Evolutionary conservation across 2,888 invertebrate genomes (phyloP).

Genomic region (Napeogenes sylphis): DNA sequence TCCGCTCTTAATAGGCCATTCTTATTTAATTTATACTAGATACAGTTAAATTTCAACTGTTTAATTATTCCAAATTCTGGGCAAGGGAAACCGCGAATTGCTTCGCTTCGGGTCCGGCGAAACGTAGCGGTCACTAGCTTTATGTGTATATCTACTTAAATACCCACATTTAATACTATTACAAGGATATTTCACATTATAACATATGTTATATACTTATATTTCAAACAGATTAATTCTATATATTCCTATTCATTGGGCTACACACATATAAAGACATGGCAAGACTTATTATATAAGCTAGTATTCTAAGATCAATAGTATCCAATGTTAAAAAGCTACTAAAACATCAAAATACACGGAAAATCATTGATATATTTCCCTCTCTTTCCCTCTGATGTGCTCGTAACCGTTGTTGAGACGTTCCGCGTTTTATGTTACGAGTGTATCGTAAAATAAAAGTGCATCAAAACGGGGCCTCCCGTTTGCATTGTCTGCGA

Average conservation of each 20-base stretch:
- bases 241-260: too few relatives aligned
- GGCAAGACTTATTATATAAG: too few relatives aligned
- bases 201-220: slow-evolving; percentile 10
- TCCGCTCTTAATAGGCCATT: slow-evolving; percentile 67
- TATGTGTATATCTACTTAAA: slow-evolving; percentile 41
- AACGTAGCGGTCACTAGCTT: slow-evolving; percentile 53
- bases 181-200: slow-evolving; percentile 36
- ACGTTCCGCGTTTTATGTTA: slow-evolving; percentile 74
- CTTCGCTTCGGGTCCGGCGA: slow-evolving; percentile 25
- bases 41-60: slow-evolving; percentile 73
- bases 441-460: slow-evolving; percentile 75
- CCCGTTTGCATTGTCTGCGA: slow-evolving; percentile 72
- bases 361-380: slow-evolving; percentile 37
- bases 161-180: slow-evolving; percentile 4
- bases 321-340: too few relatives aligned
- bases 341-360: slow-evolving; percentile 16
- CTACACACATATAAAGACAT: too few relatives aligned
- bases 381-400: slow-evolving; percentile 49
- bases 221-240: too few relatives aligned
- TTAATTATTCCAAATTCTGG: slow-evolving; percentile 72
- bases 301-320: too few relatives aligned
- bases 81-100: slow-evolving; percentile 59
- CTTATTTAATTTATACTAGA: slow-evolving; percentile 74
- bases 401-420: slow-evolving; percentile 66
- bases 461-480: slow-evolving; percentile 71